Evolutionary conservation across 2,888 invertebrate species (phyloP), one percentile per base, ranked within the genome.

Genomic region (Rhyacophila evoluta): DNA sequence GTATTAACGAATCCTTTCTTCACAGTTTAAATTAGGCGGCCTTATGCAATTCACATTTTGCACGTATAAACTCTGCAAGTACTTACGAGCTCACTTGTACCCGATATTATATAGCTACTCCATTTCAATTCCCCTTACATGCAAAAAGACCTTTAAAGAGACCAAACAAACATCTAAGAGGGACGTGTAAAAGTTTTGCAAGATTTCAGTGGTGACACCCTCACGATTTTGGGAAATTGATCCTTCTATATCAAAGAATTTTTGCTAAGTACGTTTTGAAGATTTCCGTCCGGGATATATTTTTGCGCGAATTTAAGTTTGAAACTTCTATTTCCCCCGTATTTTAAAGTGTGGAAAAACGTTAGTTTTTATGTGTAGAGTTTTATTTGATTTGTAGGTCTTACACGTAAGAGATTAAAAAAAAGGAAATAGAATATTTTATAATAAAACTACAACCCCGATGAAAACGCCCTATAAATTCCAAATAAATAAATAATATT

Each of bases 161-260:
- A 55, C 15, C 12, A 55, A 55, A 55, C 55, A 55, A 55, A 55
- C 55, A 55, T 55, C 55, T 55, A 55, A 55, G 19, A 55, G 55
- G 19, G 19, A 55, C 25, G 55, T 55, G 55, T 55, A 55, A 55
- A 55, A 55, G 55, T 55, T 55, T 55, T 55, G 55, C 55, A 55
- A 55, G 55, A 55, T 55, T 55, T 55, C 8, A 55, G 55, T 55
- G 15, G 55, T 55, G 55, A 55, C 25, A 55, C 19, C 10, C 19
- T 19, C 25, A 55, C 55, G 55, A 55, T 55, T 55, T 55, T 55
- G 19, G 55, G 55, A 55, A 55, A 55, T 55, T 19, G 19, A 15
- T 55, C 25, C 41, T 41, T 41, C 19, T 55, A 19, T 25, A 55
- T 55, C 41, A 12, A 55, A 55, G 55, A 19, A 55, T 55, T 55